Percentiles rank a stretch among this genome's conserved stretches.
These are phyloP conservation scores for Haliclona indistincta DNA, from an alignment of 37 sponge, comb jelly and placozoan species.

Conservation along the genomic window DNA sequence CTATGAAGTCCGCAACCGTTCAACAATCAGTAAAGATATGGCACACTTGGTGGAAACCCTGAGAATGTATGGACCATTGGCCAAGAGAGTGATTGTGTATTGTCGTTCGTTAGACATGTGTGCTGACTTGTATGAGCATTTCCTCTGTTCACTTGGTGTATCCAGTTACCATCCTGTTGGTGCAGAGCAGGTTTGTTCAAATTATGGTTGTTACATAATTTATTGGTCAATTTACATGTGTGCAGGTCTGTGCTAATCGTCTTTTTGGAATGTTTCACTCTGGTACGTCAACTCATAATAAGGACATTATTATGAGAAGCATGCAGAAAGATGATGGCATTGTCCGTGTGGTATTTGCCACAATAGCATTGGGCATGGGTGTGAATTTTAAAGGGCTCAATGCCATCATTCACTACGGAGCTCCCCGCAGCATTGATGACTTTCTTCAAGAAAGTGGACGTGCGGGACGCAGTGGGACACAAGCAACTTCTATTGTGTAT, in stretches of 20 bases:
- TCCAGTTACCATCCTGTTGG: conserved; percentile 34
- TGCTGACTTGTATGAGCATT: conserved; percentile 38
- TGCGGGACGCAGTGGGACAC: too few species aligned
- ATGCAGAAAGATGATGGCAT: conserved; percentile 23
- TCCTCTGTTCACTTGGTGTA: conserved; percentile 16
- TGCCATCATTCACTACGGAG: too few species aligned
- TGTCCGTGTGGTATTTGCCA: conserved; percentile 50
- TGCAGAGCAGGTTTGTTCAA: too few species aligned
- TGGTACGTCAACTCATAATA: conserved; percentile 33
- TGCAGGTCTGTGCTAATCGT: conserved; percentile 22
- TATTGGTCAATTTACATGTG: too few species aligned
- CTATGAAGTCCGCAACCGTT: conserved; percentile 11
- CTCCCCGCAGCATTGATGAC: too few species aligned
- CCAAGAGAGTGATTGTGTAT: conserved; percentile 31
- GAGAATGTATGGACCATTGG: neutral
- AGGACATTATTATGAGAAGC: conserved; percentile 31
- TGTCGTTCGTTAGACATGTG: conserved; percentile 50
- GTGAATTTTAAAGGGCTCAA: too few species aligned
- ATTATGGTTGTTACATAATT: too few species aligned
- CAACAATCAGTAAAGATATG: conserved; percentile 6
- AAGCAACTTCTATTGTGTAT: too few species aligned
- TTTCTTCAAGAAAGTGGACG: too few species aligned
- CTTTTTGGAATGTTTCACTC: conserved; percentile 52
- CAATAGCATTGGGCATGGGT: neutral
- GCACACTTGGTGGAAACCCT: neutral